Conservation (phyloP, 2,113 vertebrate genomes). For the Anolis sagrei region DNA sequence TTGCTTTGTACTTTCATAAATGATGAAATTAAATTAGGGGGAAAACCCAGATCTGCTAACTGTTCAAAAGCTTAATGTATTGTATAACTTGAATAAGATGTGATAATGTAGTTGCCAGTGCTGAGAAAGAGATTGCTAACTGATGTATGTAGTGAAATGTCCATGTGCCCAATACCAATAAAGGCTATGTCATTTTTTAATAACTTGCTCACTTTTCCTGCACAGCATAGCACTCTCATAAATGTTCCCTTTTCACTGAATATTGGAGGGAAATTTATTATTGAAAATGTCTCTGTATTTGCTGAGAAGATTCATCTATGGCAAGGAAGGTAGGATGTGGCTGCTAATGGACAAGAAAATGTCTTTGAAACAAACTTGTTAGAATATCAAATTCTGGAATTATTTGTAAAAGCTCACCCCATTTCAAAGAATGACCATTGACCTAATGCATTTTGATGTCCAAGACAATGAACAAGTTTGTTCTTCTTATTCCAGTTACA, state of each 20-base stretch:
- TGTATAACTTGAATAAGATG: conserved; percentile 81
- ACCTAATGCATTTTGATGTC: no score
- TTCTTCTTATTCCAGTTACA: no score
- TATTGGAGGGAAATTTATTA: conserved; percentile 29
- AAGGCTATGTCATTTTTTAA: conserved; percentile 63
- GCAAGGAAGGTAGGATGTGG: background rate
- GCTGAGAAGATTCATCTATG: background rate
- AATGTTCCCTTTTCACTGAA: conserved; percentile 58
- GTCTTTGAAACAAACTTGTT: background rate
- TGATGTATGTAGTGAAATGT: conserved; percentile 75
- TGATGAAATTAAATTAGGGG: conserved; percentile 70
- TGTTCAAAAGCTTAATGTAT: conserved; percentile 76
- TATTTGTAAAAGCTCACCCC: background rate
- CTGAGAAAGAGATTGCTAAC: conserved; percentile 74
- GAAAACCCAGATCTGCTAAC: conserved; percentile 82
- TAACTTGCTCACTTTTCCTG: conserved; percentile 60
- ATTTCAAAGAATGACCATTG: background rate
- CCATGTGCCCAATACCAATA: conserved; percentile 69
- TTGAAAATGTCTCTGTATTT: conserved; percentile 19
- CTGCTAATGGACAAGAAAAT: background rate
- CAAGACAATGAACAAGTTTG: no score
- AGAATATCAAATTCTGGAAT: background rate
- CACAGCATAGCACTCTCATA: conserved; percentile 54
- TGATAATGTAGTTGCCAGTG: conserved; percentile 82
- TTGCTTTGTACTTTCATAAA: conserved; percentile 67